Conservation (phyloP, 2,888 invertebrate species). For the Ashinkailepas kermadecensis region DNA sequence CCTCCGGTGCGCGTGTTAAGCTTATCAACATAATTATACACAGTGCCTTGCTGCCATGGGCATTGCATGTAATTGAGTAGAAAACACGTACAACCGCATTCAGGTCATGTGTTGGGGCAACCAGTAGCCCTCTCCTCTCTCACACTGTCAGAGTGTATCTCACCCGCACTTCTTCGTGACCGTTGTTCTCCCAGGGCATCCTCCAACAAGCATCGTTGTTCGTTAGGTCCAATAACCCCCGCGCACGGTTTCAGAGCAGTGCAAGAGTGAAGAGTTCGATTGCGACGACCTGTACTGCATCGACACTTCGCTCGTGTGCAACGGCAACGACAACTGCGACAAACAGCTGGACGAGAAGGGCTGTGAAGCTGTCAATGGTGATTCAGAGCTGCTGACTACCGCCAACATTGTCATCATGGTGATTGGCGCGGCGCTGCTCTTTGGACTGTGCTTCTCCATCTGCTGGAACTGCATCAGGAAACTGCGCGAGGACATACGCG, state of each 20-base stretch:
- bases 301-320: constrained; percentile 57
- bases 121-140: too few species aligned
- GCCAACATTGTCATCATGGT: constrained; percentile 77
- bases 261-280: constrained; percentile 56
- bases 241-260: constrained; percentile 37
- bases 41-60: too few species aligned
- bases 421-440: constrained; percentile 75
- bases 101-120: too few species aligned
- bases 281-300: constrained; percentile 87
- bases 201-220: too few species aligned
- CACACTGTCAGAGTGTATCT: too few species aligned
- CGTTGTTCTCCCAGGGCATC: too few species aligned
- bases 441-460: constrained; percentile 81
- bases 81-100: too few species aligned
- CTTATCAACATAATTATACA: too few species aligned
- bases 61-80: too few species aligned
- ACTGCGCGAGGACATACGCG: constrained; percentile 73
- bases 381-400: constrained; percentile 35
- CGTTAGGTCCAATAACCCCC: too few species aligned
- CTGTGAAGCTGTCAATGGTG: not conserved
- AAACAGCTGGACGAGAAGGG: constrained; percentile 67
- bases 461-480: constrained; percentile 80
- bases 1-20: too few species aligned
- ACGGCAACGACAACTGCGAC: constrained; percentile 67
- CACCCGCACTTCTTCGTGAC: too few species aligned